These are phyloP conservation scores for Latrodectus geometricus DNA, from an alignment of 1,140 invertebrate genomes.

Conservation along the genomic window DNA sequence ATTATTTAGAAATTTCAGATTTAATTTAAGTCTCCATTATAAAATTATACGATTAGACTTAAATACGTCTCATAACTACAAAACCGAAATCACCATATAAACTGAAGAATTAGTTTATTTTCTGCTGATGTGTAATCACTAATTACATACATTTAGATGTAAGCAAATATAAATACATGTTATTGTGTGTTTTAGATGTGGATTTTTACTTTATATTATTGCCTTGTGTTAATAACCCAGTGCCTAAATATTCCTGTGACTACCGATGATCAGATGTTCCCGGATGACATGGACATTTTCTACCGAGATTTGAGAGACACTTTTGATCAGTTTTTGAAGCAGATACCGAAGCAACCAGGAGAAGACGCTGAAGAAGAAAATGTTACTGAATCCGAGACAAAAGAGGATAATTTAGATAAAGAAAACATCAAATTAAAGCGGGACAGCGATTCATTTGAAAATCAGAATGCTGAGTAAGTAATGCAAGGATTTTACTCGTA, in stretches of 20 bases:
- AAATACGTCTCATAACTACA: too few species aligned
- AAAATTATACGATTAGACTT: too few species aligned
- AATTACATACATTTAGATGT: background rate
- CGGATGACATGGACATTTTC: constrained; percentile 15
- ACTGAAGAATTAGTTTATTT: too few species aligned
- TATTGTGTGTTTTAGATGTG: constrained; percentile 12
- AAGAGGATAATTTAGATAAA: background rate
- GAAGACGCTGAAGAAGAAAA: background rate
- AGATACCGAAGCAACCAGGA: background rate
- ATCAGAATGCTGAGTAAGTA: background rate
- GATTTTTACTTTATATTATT: background rate
- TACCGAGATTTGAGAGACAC: background rate
- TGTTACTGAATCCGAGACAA: background rate
- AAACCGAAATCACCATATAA: background rate
- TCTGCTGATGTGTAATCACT: background rate
- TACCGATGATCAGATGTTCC: background rate
- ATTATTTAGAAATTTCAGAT: too few species aligned
- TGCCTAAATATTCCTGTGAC: background rate
- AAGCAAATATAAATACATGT: background rate
- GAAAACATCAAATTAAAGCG: constrained; percentile 8
- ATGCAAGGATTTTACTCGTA: background rate
- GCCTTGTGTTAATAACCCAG: background rate
- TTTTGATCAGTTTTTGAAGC: background rate
- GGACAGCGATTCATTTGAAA: background rate
- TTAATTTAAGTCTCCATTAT: too few species aligned